These are phyloP conservation scores for Drosophila leonis DNA, from an alignment of 2,888 invertebrate genomes.

Conservation along the genomic window DNA sequence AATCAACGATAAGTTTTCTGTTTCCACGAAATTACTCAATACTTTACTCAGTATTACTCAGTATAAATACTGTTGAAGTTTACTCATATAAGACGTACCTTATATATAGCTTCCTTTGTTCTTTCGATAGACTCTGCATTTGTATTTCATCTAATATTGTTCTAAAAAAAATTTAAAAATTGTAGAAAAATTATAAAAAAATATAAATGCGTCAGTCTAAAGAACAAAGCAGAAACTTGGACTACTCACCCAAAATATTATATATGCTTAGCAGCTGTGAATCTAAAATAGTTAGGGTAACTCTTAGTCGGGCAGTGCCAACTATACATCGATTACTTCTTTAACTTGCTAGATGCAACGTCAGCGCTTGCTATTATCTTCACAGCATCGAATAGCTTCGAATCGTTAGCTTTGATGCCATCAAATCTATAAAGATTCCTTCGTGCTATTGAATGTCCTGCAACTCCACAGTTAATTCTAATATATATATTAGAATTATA, in stretches of 20 bases:
- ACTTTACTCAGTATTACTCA: too few species aligned
- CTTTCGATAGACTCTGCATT: too few species aligned
- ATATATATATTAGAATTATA: constrained; percentile 5
- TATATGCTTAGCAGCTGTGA: background rate
- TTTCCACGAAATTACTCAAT: too few species aligned
- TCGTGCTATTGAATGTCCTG: background rate
- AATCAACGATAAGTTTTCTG: too few species aligned
- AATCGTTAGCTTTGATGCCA: background rate
- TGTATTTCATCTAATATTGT: too few species aligned
- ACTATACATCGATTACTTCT: background rate
- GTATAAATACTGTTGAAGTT: too few species aligned
- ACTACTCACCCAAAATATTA: background rate
- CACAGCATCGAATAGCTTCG: background rate
- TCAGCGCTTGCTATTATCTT: background rate
- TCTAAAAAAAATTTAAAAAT: too few species aligned
- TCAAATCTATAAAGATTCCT: background rate
- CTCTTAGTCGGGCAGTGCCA: background rate
- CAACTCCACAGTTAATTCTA: constrained; percentile 1
- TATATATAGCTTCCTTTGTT: too few species aligned
- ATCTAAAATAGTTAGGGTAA: background rate
- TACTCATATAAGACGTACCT: too few species aligned
- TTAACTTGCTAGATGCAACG: background rate
- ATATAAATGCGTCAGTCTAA: too few species aligned
- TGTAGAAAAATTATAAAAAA: too few species aligned
- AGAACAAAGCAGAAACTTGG: too few species aligned